Evolutionary conservation across 2,113 vertebrate genomes (phyloP), one percentile per base, ranked within the genome.

Genomic region (Maccullochella peelii): DNA sequence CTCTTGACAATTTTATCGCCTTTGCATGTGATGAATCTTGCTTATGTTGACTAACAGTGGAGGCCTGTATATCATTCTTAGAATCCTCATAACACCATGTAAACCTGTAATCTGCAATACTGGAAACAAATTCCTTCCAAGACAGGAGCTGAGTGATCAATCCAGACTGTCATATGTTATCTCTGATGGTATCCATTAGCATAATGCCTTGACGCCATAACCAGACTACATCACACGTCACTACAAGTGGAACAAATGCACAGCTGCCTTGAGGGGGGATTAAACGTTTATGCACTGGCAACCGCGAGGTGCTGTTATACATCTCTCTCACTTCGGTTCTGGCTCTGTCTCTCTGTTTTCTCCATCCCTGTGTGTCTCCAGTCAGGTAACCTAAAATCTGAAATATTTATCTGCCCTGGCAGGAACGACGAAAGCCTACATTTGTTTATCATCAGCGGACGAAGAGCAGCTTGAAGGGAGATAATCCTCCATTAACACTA

Each of bases 331-430:
- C 63, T 76, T 14, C 10, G 38, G 72, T 55, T 57, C 47, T 79
- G 52, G 40, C 57, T 84, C 52, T 12, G 0, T 4, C 14, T 67
- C 36, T 47, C 30, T 6, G 11, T 23, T 66, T 21, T 72, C 54
- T 79, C 63, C 76, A 52, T 65, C 66, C 21, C 1, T 36, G 59
- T 72, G 65, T 50, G 50, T 84, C 55, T 88, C 58, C 70, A 47
- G 55, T 90, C 70, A 66, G 63, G 38, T 70, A 90, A 90, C 79
- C 62, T 58, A 66, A 67, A 88, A 91, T 88, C 61, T 70, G 54
- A 81, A 76, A 69, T 79, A 89, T 86, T 50, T 79, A 66, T 83
- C 66, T 66, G 55, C 36, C 57, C 72, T 71, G 58, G 83, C 79
- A 83, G 76, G 85, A 90, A 82, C 80, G 78, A 79, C 59, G 38